Evolutionary conservation across 2,888 invertebrate species (phyloP), one percentile per base, ranked within the genome.

Genomic region (Ectobius pallidus): DNA sequence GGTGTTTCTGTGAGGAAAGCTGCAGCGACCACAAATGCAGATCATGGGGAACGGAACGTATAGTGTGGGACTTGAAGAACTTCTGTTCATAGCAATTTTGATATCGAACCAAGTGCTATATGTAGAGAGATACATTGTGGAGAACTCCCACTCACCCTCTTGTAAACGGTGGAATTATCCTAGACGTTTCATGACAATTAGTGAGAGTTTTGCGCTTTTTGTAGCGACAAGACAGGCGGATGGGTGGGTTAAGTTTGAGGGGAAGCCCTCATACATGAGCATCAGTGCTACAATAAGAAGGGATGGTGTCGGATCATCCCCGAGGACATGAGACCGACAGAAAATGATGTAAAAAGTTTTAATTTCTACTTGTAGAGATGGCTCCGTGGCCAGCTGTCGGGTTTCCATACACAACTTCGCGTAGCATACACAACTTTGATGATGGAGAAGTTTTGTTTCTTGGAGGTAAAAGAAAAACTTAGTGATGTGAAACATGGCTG

Each of bases 1-100:
- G 46, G 77, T 77, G 74, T 77, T 77, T 72, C 76, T 77, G 71
- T 77, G 76, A 77, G 71, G 62, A 30, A 9, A 58, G 27, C 30
- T 7, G n/a, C 25, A 18, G 61, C 16, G 22, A 9, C 34, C 16
- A 32, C 32, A 39, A 25, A 30, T 49, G 18, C 18, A 52, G 52
- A 61, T 42, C 39, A 65, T 65, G 65, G 65, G 65, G 65, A 34
- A 65, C 4, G 27, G 46, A 14, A 44, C 16, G 46, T 46, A 22
- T 68, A 49, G 61, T 30, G 70, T 44, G 61, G 42, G 62, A 62
- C 39, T 39, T 20, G 55, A 34, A 61, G 61, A 58, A 58, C n/a
- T 30, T 4, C 27, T 58, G 58, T 32, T 58, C 58, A 22, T 58
- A 58, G 58, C 30, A 58, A 30, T 58, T 58, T 58, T 58, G 58